Evolutionary conservation across 2,113 vertebrate genomes (phyloP).

Genomic region (Peucedramus taeniatus): DNA sequence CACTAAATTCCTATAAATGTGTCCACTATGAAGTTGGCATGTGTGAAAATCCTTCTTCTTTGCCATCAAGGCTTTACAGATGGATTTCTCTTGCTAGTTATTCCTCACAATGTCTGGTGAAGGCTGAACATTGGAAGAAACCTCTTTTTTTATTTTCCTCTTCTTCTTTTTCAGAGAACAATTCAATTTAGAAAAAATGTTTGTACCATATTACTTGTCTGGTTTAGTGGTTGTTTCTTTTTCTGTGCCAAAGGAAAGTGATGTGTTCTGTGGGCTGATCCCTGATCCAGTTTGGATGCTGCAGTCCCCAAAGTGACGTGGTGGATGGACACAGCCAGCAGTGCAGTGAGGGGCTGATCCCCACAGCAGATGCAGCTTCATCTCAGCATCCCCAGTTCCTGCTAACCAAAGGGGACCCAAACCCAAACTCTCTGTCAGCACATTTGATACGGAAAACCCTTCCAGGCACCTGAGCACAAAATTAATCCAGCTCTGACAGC

Average conservation of each 20-base stretch:
- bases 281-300: not conserved
- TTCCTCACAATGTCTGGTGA: not conserved
- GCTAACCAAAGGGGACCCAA: not conserved
- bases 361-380: not conserved
- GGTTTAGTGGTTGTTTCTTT: not conserved
- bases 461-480: not conserved
- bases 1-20: not conserved
- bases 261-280: not conserved
- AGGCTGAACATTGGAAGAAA: not conserved
- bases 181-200: not conserved
- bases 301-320: fast-evolving
- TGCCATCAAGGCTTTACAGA: not conserved
- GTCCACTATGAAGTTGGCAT: not conserved
- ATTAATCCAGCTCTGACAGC: not conserved
- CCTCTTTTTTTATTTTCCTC: not conserved
- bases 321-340: not conserved
- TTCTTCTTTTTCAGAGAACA: not conserved
- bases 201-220: not conserved
- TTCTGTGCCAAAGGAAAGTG: not conserved
- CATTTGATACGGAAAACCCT: not conserved
- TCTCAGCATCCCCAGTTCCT: not conserved
- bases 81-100: not conserved
- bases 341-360: not conserved
- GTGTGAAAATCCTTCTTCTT: conserved; percentile 18
- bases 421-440: not conserved